Conservation (phyloP, 2,888 invertebrate genomes). For the Drosophila fulvimacula region DNA sequence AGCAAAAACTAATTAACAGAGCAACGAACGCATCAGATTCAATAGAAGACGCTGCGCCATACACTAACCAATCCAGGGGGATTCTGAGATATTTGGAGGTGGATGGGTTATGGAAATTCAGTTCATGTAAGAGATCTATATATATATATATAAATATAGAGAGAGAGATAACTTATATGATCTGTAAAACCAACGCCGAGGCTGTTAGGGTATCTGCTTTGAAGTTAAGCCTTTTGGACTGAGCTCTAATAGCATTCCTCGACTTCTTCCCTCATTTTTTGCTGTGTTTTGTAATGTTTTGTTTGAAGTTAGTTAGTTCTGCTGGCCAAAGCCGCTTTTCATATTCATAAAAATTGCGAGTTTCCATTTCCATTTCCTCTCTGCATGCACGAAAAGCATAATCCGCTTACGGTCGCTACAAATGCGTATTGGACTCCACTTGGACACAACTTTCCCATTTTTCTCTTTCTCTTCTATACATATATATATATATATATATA, state of each 20-base stretch:
- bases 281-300: conserved; percentile 44
- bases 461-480: neutral
- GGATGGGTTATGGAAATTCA: too few relatives aligned
- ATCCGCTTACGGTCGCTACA: conserved; percentile 68
- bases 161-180: neutral
- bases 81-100: neutral
- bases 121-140: neutral
- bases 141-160: neutral
- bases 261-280: conserved; percentile 22
- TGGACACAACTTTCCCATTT: conserved; percentile 36
- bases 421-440: conserved; percentile 62
- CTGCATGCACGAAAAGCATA: conserved; percentile 58
- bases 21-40: conserved; percentile 46
- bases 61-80: conserved; percentile 12
- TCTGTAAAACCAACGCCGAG: conserved; percentile 3
- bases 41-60: conserved; percentile 23
- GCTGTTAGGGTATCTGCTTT: conserved; percentile 35
- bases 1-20: conserved; percentile 71
- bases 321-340: conserved; percentile 72
- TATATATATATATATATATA: neutral
- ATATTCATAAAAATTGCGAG: conserved; percentile 79
- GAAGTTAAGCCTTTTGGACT: conserved; percentile 61
- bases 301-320: conserved; percentile 74
- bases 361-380: conserved; percentile 65
- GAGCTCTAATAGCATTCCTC: conserved; percentile 68